Percentiles rank a stretch among this genome's conserved stretches.
Conservation (phyloP, 2,113 vertebrate species). For the Motacilla tschutschensis region DNA sequence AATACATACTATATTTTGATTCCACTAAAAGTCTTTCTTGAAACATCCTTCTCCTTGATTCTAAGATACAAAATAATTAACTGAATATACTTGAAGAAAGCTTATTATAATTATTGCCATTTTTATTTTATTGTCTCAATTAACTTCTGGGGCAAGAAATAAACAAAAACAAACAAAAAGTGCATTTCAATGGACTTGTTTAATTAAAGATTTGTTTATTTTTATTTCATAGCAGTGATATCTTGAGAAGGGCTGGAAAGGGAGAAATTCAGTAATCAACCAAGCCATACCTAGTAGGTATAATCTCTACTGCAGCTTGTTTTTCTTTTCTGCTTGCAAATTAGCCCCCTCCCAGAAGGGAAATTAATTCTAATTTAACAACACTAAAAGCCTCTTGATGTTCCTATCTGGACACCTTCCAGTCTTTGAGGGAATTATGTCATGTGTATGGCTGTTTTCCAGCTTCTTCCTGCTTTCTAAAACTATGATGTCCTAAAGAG, state of each 20-base stretch:
- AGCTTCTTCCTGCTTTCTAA: slow-evolving; percentile 8
- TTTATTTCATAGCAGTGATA: neutral
- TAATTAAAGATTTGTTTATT: neutral
- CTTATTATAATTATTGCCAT: neutral
- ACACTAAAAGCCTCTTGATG: slow-evolving; percentile 37
- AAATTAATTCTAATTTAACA: slow-evolving; percentile 43
- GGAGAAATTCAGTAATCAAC: neutral
- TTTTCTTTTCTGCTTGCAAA: slow-evolving; percentile 22
- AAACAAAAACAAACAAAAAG: neutral
- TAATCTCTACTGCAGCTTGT: neutral
- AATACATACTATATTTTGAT: neutral
- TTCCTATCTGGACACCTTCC: slow-evolving; percentile 31
- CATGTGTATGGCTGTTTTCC: slow-evolving; percentile 14
- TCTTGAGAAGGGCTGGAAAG: neutral
- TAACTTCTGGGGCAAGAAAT: neutral
- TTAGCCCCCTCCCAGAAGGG: slow-evolving; percentile 17
- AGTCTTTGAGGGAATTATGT: slow-evolving; percentile 44
- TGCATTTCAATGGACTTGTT: neutral
- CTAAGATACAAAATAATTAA: neutral
- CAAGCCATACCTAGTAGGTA: neutral
- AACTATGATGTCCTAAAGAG: neutral
- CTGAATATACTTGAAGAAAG: neutral
- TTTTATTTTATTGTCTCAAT: neutral
- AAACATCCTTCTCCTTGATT: neutral
- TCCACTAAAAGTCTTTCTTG: neutral